Percentiles rank a stretch among this genome's conserved stretches.
phyloP scores from a whole-genome alignment of 1,140 invertebrate species.

The Stegodyphus dumicola region DNA sequence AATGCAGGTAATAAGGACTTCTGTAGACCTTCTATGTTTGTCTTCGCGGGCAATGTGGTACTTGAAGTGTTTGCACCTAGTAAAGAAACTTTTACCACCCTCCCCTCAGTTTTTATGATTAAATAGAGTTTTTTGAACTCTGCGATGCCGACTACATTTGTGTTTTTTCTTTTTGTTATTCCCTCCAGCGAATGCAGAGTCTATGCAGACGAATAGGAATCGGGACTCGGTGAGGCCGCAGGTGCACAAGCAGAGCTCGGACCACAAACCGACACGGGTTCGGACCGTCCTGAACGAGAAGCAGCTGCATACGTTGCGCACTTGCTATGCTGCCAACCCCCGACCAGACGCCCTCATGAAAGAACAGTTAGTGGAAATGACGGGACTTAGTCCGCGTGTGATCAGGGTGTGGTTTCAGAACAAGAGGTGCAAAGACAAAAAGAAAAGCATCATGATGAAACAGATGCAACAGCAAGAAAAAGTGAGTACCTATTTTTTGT shows the following conservation, averaged over 20 bases:
- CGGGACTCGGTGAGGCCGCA: conserved; percentile 63
- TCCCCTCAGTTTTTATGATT: background rate
- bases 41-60: background rate
- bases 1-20: conserved; percentile 48
- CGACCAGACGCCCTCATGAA: conserved; percentile 99
- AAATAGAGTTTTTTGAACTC: background rate
- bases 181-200: conserved; percentile 62
- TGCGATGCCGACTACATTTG: background rate
- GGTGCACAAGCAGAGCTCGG: conserved; percentile 65
- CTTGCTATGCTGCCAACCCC: conserved; percentile 96
- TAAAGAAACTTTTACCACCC: background rate
- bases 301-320: conserved; percentile 93
- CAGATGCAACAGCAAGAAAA: conserved; percentile 97
- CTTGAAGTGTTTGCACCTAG: conserved; percentile 15
- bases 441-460: conserved; percentile 95
- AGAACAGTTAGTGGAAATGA: conserved; percentile 99
- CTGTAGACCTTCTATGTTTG: conserved; percentile 24
- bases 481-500: conserved; percentile 73
- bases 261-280: conserved; percentile 91
- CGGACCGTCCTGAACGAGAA: conserved; percentile 98
- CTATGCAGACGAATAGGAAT: conserved; percentile 59
- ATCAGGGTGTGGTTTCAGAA: conserved; percentile 99
- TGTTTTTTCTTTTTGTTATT: background rate
- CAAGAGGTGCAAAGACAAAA: conserved; percentile 99
- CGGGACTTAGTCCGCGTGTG: conserved; percentile 91